Base-by-base conservation (phyloP, 2,888 invertebrate genomes). In the Diploptera punctata region DNA sequence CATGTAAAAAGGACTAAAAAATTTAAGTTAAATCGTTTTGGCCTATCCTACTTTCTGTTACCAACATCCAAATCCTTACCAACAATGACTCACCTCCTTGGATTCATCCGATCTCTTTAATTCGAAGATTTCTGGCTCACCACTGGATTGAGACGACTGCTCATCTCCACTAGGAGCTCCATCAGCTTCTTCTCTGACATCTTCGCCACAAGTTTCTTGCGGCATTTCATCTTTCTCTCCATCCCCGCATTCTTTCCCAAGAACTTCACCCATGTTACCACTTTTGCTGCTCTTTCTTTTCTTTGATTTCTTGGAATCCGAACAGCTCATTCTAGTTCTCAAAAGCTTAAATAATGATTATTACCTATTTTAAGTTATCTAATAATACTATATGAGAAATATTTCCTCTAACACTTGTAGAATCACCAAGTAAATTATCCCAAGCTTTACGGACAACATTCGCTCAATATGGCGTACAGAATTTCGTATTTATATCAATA, bases 191-290 rank as follows among this genome's bases (percentile, higher is more conserved):
- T 76, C 76, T 47, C 77, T 72, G 29, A 77, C 76, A 68, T 78
- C 77, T 47, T 78, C 76, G 19, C 61, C 60, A 33, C 62, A 69
- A 10, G 60, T 68, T 72, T 75, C 75, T 21, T 74, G 68, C 49
- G 71, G 71, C 67, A 75, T 68, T 73, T 75, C 75, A 67, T 75
- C 75, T 72, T 75, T 78, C 69, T 75, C 75, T 13, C 75, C 73
- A 76, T 76, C 76, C 71, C 75, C 76, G 68, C 75, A 78, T 78
- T 80, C 80, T 78, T 81, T 81, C 61, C 80, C 79, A 70, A 82
- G 80, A 77, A 81, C 81, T 79, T 83, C 82, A 78, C 80, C 81
- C 82, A 82, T 83, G 77, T 77, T 77, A 72, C 77, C 78, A 78
- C 77, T 77, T 75, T 77, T 76, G 75, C 62, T 71, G 71, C 73